Percentiles rank a stretch among this genome's conserved stretches.
These are phyloP conservation scores for Amaurobius ferox DNA, from an alignment of 2,888 invertebrate genomes.

Conservation along the genomic window DNA sequence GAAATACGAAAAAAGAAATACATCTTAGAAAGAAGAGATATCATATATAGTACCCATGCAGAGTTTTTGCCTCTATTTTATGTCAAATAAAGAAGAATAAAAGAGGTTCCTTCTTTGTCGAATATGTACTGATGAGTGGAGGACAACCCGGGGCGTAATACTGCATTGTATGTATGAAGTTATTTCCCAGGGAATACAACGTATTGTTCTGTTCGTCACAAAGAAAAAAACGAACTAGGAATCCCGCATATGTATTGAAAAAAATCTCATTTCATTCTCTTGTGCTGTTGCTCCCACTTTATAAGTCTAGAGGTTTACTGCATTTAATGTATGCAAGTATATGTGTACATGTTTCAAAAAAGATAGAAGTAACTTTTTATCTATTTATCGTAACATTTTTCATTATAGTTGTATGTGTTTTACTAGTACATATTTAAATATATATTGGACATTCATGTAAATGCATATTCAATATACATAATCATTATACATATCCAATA, in stretches of 20 bases:
- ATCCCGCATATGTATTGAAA: slow-evolving; percentile 58
- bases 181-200: slow-evolving; percentile 46
- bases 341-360: too few relatives aligned
- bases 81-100: slow-evolving; percentile 12
- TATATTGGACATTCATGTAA: too few relatives aligned
- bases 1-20: slow-evolving; percentile 15
- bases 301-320: slow-evolving; percentile 37
- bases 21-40: slow-evolving; percentile 28
- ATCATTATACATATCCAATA: too few relatives aligned
- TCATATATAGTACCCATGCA: slow-evolving; percentile 1
- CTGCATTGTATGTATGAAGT: slow-evolving; percentile 23
- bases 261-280: slow-evolving; percentile 62
- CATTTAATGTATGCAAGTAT: slow-evolving; percentile 15
- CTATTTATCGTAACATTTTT: too few relatives aligned
- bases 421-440: too few relatives aligned
- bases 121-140: slow-evolving; percentile 55
- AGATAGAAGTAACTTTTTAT: too few relatives aligned
- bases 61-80: slow-evolving; percentile 47
- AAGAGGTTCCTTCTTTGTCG: slow-evolving; percentile 22
- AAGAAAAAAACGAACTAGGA: slow-evolving; percentile 34
- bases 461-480: too few relatives aligned
- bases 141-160: slow-evolving; percentile 40
- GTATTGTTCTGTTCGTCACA: slow-evolving; percentile 49
- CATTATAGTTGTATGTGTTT: too few relatives aligned
- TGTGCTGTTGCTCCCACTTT: slow-evolving; percentile 37